Evolutionary conservation across 2,113 vertebrate genomes (phyloP), one percentile per base, ranked within the genome.

Genomic region (Pollachius pollachius): DNA sequence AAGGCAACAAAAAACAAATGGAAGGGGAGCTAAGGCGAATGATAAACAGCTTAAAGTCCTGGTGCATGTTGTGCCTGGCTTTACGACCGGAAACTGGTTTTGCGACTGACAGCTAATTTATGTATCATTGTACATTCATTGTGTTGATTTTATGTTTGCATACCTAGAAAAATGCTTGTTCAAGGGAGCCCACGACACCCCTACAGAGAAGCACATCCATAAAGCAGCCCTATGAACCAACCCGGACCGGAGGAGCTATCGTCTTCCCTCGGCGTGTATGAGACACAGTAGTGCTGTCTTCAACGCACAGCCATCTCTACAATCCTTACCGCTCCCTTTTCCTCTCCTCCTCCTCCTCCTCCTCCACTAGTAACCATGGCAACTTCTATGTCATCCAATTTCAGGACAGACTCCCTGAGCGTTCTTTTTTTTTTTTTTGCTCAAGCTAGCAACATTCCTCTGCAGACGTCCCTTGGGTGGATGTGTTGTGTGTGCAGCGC

Each of bases 311-410:
- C 71, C 60, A 74, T 85, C 72, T 75, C 54, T 52, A 58, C 68
- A 81, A 71, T 80, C 77, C 64, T 71, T 48, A 48, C 41, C 12
- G 41, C 41, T 48, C 41, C 41, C 41, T 48, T 48, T 68, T 70
- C 67, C 72, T 82, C 72, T 54, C 56, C 66, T 71, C 61, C 30
- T 59, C 72, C 74, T 77, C 66, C 48, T 80, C 78, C 65, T 72
- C 37, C 54, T 8, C 62, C 52, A 2, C 25, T 18, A 61, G 87
- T 90, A 77, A 87, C 88, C 87, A 89, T 89, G 72, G 88, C 75
- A 89, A 89, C 87, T 21, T 74, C 76, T 73, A 70, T 23, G 13
- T 86, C 70, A 72, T 87, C 87, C 78, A 69, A 88, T 85, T 84
- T 80, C 78, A 88, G 87, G 86, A 85, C 81, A 48, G 41, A 48